A percentile compares a stretch with the other conserved stretches of the same genome.
phyloP scores from a whole-genome alignment of 2,888 invertebrate genomes.

The Heliconius cydno region DNA sequence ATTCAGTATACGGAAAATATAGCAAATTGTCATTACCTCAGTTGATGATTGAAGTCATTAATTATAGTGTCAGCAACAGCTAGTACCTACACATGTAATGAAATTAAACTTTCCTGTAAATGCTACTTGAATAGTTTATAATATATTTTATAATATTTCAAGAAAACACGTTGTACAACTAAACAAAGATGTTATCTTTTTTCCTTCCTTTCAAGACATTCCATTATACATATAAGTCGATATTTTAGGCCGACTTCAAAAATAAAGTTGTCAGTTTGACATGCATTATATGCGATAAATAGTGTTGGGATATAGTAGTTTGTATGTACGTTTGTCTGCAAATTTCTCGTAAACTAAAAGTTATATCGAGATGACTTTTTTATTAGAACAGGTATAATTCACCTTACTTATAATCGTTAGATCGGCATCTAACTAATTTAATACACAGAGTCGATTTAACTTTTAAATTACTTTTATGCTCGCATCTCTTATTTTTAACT shows the following conservation, averaged over 20 bases:
- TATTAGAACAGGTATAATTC: no score
- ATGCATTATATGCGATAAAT: neutral
- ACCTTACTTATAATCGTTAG: no score
- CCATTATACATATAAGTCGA: no score
- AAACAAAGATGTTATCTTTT: neutral
- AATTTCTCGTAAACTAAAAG: neutral
- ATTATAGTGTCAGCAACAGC: neutral
- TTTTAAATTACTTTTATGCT: no score
- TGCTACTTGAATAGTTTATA: neutral
- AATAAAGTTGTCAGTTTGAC: no score
- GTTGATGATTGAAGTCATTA: neutral
- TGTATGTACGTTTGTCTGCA: neutral
- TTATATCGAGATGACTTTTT: neutral
- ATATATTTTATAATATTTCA: neutral
- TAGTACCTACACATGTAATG: neutral
- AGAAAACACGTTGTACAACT: neutral
- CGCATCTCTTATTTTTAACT: no score
- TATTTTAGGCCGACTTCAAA: no score
- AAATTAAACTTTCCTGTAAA: neutral
- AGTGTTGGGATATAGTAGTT: neutral
- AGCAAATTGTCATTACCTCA: neutral
- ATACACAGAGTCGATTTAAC: no score
- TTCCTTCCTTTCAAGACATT: neutral
- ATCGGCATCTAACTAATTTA: no score
- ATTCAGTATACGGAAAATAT: neutral